Evolutionary conservation across 2,888 invertebrate species (phyloP).

Genomic region (Hirtodrosophila cameraria): DNA sequence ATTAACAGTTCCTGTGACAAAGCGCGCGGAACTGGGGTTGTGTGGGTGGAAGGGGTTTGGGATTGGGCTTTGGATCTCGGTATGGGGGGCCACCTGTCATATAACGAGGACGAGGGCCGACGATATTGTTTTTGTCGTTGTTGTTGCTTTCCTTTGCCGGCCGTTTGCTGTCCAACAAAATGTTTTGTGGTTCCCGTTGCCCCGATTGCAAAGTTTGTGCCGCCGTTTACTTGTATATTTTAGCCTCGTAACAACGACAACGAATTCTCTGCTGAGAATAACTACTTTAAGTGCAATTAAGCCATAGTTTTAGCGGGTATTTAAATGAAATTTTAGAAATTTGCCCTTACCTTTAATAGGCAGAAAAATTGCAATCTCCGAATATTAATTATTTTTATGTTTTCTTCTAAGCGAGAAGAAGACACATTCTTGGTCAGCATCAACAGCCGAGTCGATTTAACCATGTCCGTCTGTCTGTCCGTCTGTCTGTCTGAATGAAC

Average conservation of each 20-base stretch:
- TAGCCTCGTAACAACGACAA: conserved; percentile 42
- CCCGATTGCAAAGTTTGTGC: conserved; percentile 69
- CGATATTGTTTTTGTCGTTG: conserved; percentile 11
- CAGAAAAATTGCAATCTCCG: neutral
- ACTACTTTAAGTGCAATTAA: conserved; percentile 24
- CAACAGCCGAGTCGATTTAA: too few relatives aligned
- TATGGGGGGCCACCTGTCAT: conserved; percentile 68
- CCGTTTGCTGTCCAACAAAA: conserved; percentile 77
- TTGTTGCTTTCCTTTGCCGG: conserved; percentile 61
- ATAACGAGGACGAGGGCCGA: conserved; percentile 51
- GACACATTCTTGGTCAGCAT: too few relatives aligned
- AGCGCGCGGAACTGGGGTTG: conserved; percentile 39
- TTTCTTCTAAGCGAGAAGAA: too few relatives aligned
- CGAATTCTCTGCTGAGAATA: conserved; percentile 4
- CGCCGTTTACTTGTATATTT: conserved; percentile 69
- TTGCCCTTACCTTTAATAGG: conserved; percentile 28
- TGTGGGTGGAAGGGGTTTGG: neutral
- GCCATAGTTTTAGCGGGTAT: conserved; percentile 29
- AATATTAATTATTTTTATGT: too few relatives aligned
- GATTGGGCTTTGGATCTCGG: neutral
- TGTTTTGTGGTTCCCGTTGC: conserved; percentile 75
- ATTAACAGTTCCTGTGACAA: conserved; percentile 80
- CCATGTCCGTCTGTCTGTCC: too few relatives aligned
- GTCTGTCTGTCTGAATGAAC: too few relatives aligned
- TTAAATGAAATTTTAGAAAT: conserved; percentile 44